Evolutionary conservation across 1,140 invertebrate genomes (phyloP).

Genomic region (Drosophila rufa): DNA sequence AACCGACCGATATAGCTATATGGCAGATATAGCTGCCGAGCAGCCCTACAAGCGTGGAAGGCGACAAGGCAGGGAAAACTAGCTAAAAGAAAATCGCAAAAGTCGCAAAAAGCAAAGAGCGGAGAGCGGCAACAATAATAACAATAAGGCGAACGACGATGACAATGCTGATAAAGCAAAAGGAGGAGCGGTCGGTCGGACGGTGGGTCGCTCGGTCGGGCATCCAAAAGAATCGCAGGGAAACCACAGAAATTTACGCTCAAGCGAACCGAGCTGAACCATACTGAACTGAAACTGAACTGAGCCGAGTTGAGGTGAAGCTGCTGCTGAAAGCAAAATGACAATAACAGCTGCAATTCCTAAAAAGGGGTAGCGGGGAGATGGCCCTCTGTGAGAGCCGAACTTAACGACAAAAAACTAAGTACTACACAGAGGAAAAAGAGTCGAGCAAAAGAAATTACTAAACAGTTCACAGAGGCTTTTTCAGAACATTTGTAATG

Average conservation of each 20-base stretch:
- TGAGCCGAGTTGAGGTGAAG: conserved; percentile 59
- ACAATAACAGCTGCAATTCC: conserved; percentile 80
- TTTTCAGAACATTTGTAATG: too few relatives aligned
- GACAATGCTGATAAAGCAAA: conserved; percentile 53
- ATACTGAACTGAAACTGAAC: conserved; percentile 34
- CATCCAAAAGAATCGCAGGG: conserved; percentile 53
- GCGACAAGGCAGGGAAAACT: conserved; percentile 30
- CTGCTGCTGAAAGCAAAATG: conserved; percentile 74
- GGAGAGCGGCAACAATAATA: conserved; percentile 35
- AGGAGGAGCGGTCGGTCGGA: not conserved
- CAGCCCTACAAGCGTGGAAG: conserved; percentile 49
- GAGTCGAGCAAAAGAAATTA: too few relatives aligned
- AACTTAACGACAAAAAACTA: conserved; percentile 36
- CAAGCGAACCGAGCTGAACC: conserved; percentile 43
- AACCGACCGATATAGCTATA: conserved; percentile 26
- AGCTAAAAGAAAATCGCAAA: conserved; percentile 53
- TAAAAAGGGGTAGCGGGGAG: not conserved
- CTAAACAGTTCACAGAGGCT: too few relatives aligned
- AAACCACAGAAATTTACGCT: conserved; percentile 75
- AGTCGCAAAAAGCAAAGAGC: conserved; percentile 26
- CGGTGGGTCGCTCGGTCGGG: not conserved
- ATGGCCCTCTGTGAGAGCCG: conserved; percentile 24
- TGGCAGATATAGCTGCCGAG: conserved; percentile 17
- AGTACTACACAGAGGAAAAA: conserved; percentile 24
- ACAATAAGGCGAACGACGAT: conserved; percentile 49